phyloP scores from a whole-genome alignment of 2,797 vertebrate species.

The Poecilia picta region DNA sequence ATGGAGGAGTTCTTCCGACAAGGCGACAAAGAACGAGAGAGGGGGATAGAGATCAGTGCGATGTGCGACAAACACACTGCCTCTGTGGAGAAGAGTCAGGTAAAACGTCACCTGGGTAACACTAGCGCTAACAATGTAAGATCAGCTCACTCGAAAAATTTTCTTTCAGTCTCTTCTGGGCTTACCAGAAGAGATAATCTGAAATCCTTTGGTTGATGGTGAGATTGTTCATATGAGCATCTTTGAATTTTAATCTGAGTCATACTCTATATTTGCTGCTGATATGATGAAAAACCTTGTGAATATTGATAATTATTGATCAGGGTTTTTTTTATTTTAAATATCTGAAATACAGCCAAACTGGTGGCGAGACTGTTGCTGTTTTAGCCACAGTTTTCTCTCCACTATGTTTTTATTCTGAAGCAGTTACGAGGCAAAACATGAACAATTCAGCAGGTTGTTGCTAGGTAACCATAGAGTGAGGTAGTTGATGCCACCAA shows the following conservation, averaged over 20 bases:
- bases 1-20: constrained; percentile 99
- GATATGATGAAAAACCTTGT: too few relatives aligned
- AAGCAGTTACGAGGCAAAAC: too few relatives aligned
- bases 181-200: background rate
- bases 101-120: constrained; percentile 45
- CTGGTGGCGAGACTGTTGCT: too few relatives aligned
- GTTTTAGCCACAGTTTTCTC: too few relatives aligned
- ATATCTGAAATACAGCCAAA: too few relatives aligned
- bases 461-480: too few relatives aligned
- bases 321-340: too few relatives aligned
- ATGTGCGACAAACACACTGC: constrained; percentile 99
- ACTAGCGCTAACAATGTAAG: background rate
- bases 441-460: too few relatives aligned
- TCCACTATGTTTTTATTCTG: too few relatives aligned
- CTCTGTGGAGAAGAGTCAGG: constrained; percentile 98
- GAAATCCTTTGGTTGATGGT: background rate
- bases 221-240: background rate
- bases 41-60: constrained; percentile 98
- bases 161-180: background rate
- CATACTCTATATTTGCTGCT: background rate
- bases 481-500: too few relatives aligned
- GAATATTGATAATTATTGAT: too few relatives aligned
- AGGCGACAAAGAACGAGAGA: constrained; percentile 94
- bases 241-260: background rate
- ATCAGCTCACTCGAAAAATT: background rate